Conservation (phyloP, 1,140 invertebrate species). For the Drosophila insularis region DNA sequence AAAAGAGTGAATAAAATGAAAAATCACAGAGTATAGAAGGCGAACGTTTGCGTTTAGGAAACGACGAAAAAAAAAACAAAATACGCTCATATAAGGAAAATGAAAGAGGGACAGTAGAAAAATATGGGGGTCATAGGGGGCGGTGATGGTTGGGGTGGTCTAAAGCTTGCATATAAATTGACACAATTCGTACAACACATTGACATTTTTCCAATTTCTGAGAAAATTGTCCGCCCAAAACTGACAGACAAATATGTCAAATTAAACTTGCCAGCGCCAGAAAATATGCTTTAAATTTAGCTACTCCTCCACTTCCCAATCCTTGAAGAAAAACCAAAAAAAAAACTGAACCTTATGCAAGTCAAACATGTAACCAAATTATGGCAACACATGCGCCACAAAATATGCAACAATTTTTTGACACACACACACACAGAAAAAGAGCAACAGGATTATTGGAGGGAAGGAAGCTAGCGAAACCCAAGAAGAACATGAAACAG, state of each 20-base stretch:
- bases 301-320: neutral
- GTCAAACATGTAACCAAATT: slow-evolving; percentile 69
- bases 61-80: slow-evolving; percentile 10
- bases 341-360: slow-evolving; percentile 30
- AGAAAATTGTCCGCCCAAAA: slow-evolving; percentile 34
- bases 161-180: slow-evolving; percentile 50
- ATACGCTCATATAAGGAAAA: neutral
- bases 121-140: slow-evolving; percentile 21
- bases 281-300: slow-evolving; percentile 12
- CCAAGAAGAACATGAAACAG: slow-evolving; percentile 24
- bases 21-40: slow-evolving; percentile 58
- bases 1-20: slow-evolving; percentile 49
- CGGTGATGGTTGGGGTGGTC: slow-evolving; percentile 3
- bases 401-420: slow-evolving; percentile 70
- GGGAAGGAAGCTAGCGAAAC: neutral
- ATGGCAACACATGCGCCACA: slow-evolving; percentile 63
- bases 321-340: neutral
- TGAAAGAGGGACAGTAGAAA: neutral
- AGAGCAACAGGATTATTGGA: neutral
- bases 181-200: slow-evolving; percentile 57
- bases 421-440: neutral
- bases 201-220: slow-evolving; percentile 27
- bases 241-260: slow-evolving; percentile 19
- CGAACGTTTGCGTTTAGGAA: slow-evolving; percentile 14
- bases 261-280: slow-evolving; percentile 29